Evolutionary conservation across 2,113 vertebrate species (phyloP).

Genomic region (Mobula hypostoma): DNA sequence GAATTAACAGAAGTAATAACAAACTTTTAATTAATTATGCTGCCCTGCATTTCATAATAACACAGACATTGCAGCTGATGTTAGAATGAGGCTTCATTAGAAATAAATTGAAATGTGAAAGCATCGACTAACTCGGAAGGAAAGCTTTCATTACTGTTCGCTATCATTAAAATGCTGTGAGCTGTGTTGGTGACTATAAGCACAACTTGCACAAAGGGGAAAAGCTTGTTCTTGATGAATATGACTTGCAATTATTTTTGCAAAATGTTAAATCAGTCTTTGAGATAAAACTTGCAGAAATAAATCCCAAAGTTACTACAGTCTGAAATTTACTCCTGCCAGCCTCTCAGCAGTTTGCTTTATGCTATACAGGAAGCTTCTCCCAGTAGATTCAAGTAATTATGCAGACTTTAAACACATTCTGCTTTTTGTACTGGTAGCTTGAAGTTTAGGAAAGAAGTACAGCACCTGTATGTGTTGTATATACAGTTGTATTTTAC

Average conservation of each 20-base stretch:
- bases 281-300: not conserved
- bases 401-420: not conserved
- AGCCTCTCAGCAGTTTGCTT: not conserved
- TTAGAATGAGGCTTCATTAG: not conserved
- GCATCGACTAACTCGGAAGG: not conserved
- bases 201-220: not conserved
- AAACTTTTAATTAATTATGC: constrained; percentile 2
- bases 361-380: not conserved
- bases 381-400: not conserved
- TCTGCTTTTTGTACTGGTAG: not conserved
- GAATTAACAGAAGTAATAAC: not conserved
- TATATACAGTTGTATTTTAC: not conserved
- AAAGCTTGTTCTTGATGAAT: not conserved
- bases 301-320: not conserved
- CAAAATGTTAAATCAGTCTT: not conserved
- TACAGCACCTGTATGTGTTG: no score
- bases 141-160: constrained; percentile 6
- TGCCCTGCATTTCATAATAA: not conserved
- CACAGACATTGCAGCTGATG: not conserved
- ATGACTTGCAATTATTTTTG: not conserved
- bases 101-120: not conserved
- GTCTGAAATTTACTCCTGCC: not conserved
- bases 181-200: not conserved
- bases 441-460: not conserved
- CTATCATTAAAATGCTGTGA: not conserved